Evolutionary conservation across 2,797 vertebrate species (phyloP).

Genomic region (Danio aesculapii): DNA sequence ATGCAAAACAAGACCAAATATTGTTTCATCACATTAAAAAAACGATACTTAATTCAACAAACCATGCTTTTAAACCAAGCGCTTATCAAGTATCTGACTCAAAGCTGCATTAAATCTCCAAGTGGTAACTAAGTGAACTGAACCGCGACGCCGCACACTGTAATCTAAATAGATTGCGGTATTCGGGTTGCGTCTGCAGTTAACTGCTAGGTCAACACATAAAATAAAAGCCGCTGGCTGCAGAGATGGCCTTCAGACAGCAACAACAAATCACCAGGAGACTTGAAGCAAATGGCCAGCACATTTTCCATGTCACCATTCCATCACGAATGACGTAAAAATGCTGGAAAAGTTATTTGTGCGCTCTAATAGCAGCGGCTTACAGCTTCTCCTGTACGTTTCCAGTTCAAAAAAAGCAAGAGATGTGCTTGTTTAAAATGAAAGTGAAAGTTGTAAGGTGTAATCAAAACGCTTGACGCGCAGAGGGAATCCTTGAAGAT

Average conservation of each 20-base stretch:
- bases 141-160: background rate
- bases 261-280: slow-evolving; percentile 28
- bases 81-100: background rate
- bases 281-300: slow-evolving; percentile 35
- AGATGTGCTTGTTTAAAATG: background rate
- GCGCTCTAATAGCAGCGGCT: background rate
- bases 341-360: slow-evolving; percentile 7
- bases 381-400: background rate
- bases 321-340: slow-evolving; percentile 32
- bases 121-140: background rate
- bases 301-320: slow-evolving; percentile 48
- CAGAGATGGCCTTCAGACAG: slow-evolving; percentile 49
- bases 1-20: background rate
- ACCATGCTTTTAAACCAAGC: background rate
- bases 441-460: background rate
- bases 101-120: background rate
- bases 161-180: slow-evolving; percentile 41
- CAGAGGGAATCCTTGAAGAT: slow-evolving; percentile 18
- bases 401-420: background rate
- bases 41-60: background rate
- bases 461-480: slow-evolving; percentile 2
- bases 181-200: slow-evolving; percentile 16
- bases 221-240: slow-evolving; percentile 38
- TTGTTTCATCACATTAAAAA: background rate
- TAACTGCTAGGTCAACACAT: slow-evolving; percentile 51